A percentile compares a stretch with the other conserved stretches of the same genome.
Evolutionary conservation across 2,797 vertebrate genomes (phyloP).

Genomic region (Catamblyrhynchus diadema): DNA sequence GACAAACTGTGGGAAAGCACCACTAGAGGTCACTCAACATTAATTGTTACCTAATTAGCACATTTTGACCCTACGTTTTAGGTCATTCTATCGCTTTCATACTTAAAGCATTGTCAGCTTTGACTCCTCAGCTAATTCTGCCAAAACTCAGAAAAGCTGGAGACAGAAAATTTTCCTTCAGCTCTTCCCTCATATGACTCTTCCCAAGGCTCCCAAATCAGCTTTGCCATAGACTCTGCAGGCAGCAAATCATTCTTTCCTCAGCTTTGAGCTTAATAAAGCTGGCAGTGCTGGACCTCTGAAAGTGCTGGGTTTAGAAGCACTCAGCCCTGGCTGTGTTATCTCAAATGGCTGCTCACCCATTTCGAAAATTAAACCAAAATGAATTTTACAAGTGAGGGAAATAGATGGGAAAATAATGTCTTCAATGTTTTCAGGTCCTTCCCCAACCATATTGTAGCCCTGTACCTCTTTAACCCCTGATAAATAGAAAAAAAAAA

Average conservation of each 20-base stretch:
- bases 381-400: background rate
- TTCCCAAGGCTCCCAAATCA: background rate
- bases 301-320: background rate
- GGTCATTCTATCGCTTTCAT: background rate
- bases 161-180: background rate
- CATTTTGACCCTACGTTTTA: background rate
- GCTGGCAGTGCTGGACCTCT: background rate
- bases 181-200: background rate
- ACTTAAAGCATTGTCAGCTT: background rate
- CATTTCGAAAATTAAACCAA: background rate
- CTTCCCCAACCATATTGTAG: rapidly evolving
- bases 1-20: background rate
- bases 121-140: background rate
- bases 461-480: background rate
- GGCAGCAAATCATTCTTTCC: background rate
- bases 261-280: background rate
- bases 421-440: background rate
- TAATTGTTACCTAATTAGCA: conserved; percentile 53
- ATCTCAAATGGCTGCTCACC: background rate
- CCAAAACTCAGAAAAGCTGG: background rate
- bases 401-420: background rate
- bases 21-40: conserved; percentile 63
- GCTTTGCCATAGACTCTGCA: background rate
- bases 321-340: background rate
- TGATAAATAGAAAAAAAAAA: background rate